These are phyloP conservation scores for Anas platyrhynchos DNA, from an alignment of 2,113 vertebrate genomes.

Conservation along the genomic window DNA sequence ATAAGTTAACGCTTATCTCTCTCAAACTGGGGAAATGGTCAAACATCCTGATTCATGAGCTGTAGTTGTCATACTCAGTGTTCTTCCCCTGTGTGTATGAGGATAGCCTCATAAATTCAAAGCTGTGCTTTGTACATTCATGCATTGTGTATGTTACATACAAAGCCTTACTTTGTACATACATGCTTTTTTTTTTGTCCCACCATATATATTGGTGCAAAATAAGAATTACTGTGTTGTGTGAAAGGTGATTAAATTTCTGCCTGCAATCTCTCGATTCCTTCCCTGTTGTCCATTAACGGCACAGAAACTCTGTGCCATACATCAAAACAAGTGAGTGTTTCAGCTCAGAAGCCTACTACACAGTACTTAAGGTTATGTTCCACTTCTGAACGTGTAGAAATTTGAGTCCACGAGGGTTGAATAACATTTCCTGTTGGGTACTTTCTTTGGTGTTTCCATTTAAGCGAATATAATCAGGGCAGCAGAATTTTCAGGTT, in stretches of 20 bases:
- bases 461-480: neutral
- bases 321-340: neutral
- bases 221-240: neutral
- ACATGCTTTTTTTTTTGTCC: too few species aligned
- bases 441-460: neutral
- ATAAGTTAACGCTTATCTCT: neutral
- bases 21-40: neutral
- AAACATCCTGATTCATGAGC: neutral
- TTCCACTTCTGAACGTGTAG: neutral
- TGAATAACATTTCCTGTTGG: neutral
- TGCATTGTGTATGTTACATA: too few species aligned
- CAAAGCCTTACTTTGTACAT: too few species aligned
- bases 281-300: neutral
- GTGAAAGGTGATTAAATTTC: neutral
- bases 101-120: too few species aligned
- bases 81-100: neutral
- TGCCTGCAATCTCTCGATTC: neutral
- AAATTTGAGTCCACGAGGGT: neutral
- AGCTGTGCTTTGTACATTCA: too few species aligned
- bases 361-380: neutral
- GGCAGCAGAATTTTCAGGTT: neutral
- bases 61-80: neutral
- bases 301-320: neutral
- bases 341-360: neutral
- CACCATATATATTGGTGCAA: neutral